These are phyloP conservation scores for Trichonephila clavipes DNA, from an alignment of 1,140 invertebrate genomes.

Conservation along the genomic window DNA sequence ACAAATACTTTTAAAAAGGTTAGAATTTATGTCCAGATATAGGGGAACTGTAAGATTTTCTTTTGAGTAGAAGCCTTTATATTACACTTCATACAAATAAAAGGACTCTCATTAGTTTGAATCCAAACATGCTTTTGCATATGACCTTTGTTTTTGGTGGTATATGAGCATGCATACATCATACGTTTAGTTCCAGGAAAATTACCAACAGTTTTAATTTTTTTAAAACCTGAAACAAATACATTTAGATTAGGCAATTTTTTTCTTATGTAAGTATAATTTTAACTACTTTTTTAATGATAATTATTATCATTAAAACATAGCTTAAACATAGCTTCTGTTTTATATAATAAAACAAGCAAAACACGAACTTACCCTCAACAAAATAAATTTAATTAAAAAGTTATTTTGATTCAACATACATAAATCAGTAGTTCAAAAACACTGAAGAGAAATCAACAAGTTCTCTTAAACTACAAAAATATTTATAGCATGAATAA, in stretches of 20 bases:
- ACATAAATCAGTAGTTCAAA: too few relatives aligned
- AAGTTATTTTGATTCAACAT: too few relatives aligned
- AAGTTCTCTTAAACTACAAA: too few relatives aligned
- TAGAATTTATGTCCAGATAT: background rate
- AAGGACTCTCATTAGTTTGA: slow-evolving; percentile 24
- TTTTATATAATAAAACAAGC: too few relatives aligned
- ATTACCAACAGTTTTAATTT: background rate
- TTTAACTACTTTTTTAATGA: too few relatives aligned
- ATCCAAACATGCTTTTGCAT: slow-evolving; percentile 39
- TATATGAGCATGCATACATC: background rate
- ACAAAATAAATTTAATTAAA: too few relatives aligned
- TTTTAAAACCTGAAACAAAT: background rate
- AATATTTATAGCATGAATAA: too few relatives aligned
- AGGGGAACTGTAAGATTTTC: slow-evolving; percentile 27
- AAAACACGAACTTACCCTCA: too few relatives aligned
- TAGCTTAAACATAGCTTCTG: too few relatives aligned
- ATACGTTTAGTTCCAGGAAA: background rate
- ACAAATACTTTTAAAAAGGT: background rate
- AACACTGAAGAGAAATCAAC: too few relatives aligned
- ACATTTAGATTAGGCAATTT: background rate
- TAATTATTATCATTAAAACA: too few relatives aligned
- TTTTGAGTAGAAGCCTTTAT: slow-evolving; percentile 39
- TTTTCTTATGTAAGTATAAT: too few relatives aligned
- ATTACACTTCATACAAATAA: background rate
- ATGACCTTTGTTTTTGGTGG: background rate